A percentile compares a stretch with the other conserved stretches of the same genome.
These are phyloP conservation scores for Drosophila percnosoma DNA, from an alignment of 2,888 invertebrate species.

Conservation along the genomic window DNA sequence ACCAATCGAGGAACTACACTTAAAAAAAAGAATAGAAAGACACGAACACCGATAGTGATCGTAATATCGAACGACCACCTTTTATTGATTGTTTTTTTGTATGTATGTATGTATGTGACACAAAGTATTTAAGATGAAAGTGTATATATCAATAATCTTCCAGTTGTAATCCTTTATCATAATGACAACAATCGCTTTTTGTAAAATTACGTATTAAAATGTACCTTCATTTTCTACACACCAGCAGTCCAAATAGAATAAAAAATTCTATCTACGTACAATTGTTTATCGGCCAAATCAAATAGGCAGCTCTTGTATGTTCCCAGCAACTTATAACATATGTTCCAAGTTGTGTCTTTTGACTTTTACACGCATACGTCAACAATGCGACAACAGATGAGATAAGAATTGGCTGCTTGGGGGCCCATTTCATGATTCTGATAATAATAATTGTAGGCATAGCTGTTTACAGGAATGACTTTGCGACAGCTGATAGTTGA, in stretches of 20 bases:
- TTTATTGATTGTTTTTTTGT: constrained; percentile 40
- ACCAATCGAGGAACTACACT: not conserved
- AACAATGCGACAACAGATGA: constrained; percentile 5
- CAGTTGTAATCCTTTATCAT: constrained; percentile 60
- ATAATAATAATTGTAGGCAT: not conserved
- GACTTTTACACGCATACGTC: not conserved
- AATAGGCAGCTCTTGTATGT: constrained; percentile 14
- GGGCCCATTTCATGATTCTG: not conserved
- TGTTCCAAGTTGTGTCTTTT: constrained; percentile 32
- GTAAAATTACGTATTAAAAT: constrained; percentile 53
- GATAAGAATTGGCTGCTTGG: constrained; percentile 26
- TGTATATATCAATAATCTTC: constrained; percentile 68
- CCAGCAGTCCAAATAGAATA: constrained; percentile 1
- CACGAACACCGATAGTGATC: constrained; percentile 42
- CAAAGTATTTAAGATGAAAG: constrained; percentile 68
- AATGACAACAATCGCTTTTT: constrained; percentile 59
- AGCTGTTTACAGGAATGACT: not conserved
- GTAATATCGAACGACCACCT: constrained; percentile 39
- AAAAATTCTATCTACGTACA: constrained; percentile 5
- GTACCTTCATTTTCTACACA: constrained; percentile 12
- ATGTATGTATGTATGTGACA: constrained; percentile 18
- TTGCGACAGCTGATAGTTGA: not conserved
- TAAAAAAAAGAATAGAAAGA: constrained; percentile 14
- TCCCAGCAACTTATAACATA: constrained; percentile 42
- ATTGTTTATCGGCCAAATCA: constrained; percentile 32